Evolutionary conservation across 2,888 invertebrate species (phyloP), one percentile per base, ranked within the genome.

Genomic region (Euphydryas editha): DNA sequence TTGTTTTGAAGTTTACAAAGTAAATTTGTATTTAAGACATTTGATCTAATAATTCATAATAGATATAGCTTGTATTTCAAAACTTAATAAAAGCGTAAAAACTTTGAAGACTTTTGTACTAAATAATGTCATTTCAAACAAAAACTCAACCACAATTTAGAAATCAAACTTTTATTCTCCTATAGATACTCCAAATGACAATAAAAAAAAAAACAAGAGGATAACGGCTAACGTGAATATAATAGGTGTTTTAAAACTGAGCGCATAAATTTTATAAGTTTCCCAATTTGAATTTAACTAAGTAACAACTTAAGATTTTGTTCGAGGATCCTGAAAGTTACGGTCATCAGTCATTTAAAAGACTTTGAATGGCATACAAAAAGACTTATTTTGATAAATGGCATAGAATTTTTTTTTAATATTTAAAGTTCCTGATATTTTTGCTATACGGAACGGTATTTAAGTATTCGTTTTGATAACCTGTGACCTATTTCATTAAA

Each of bases 261-360:
- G 81, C 81, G 82, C 88, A 88, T 90, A 88, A 89, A 90, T 90
- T 89, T 83, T 72, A 79, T 84, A 90, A 90, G 85, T 90, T 90
- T 86, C 84, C 86, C 87, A 89, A 90, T 90, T 90, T 89, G 85
- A 90, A 90, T 90, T 88, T 90, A 87, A 87, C 88, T 63, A 51
- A 64, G 63, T 88, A 86, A 87, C 87, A 86, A 87, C 84, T 87
- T 84, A 79, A 85, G 84, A 85, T 86, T 87, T 87, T 86, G 86
- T 84, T 84, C 78, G 74, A 80, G 82, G 79, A 81, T 81, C 82
- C 84, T 85, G 83, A 85, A 86, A 64, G 51, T 58, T 64, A 57
- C 15, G 44, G 63, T 67, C 60, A 63, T 69, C 60, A 66, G 59
- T 69, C 58, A 63, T 37, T 60, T 68, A 44, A 64, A 65, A 60